phyloP scores from a whole-genome alignment of 2,113 vertebrate genomes.

The Scytalopus superciliaris region DNA sequence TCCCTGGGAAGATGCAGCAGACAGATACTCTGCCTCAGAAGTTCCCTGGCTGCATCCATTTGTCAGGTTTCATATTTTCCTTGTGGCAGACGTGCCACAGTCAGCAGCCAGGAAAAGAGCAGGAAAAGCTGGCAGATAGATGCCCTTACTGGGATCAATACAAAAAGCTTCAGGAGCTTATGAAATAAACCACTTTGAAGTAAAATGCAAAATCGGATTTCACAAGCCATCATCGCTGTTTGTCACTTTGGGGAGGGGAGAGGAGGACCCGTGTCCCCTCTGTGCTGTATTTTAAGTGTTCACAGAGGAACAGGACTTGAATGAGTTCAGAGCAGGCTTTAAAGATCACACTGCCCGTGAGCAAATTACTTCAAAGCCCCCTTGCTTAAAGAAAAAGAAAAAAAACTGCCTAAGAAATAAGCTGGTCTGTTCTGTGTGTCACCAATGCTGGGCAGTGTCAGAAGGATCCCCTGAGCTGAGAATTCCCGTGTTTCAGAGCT shows the following conservation, averaged over 20 bases:
- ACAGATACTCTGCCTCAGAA: neutral
- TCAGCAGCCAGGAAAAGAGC: neutral
- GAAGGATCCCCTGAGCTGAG: neutral
- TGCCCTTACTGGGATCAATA: neutral
- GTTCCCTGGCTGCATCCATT: neutral
- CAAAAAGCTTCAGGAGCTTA: slow-evolving; percentile 15
- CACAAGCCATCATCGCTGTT: neutral
- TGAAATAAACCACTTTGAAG: slow-evolving; percentile 36
- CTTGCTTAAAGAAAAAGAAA: neutral
- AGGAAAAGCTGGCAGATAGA: neutral
- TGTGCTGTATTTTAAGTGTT: neutral
- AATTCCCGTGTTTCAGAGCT: neutral
- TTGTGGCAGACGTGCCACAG: neutral
- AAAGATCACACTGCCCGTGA: neutral
- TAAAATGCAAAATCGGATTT: slow-evolving; percentile 32
- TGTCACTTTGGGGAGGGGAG: slow-evolving; percentile 1
- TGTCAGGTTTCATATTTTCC: neutral
- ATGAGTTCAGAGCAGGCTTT: neutral
- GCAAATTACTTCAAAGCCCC: neutral
- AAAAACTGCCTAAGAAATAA: neutral
- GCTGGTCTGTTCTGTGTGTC: neutral
- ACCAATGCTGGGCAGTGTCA: neutral
- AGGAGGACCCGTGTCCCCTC: neutral
- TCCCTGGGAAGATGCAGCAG: neutral
- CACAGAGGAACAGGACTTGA: neutral